Base-by-base conservation (phyloP, 2,888 invertebrate species). In the Theretra japonica region DNA sequence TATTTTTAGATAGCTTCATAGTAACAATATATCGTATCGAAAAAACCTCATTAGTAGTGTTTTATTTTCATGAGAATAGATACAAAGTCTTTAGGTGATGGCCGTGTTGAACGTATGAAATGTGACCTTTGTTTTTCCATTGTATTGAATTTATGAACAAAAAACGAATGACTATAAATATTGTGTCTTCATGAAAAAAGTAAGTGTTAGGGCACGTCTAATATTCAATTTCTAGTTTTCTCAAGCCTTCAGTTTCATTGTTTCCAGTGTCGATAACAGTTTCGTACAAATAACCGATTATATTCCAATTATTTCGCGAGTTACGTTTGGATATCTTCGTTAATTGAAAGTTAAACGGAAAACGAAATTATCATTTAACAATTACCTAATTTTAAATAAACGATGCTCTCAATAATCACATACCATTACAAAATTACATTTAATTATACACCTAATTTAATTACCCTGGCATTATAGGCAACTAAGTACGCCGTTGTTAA, bases 111-210 rank as follows among this genome's bases (percentile, higher is more conserved):
- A 41, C 33, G 21, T 8, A 21, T 41, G 15, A 11, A 11, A 41
- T 17, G 17, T 41, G 65, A 65, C 65, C 65, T 65, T 65, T 65
- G 65, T 48, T 7, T 48, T 17, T 48, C 23, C 17, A 65, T 48
- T 65, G 62, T 65, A 19, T 41, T 65, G 23, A 33, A 33, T 33
- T n/a, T 33, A 62, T 41, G 33, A 65, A 48, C n/a, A 30, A 60
- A 53, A 53, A 53, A n/a, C 17, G 19, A 6, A 17, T 53, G 17
- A 41, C 15, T 1, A 41, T 11, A 41, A 41, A 41, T 41, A 41
- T 41, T 41, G 1, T 41, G 11, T 41, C 41, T 41, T 41, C n/a
- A 53, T 53, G 53, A 53, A 15, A 53, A 19, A 53, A 53, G 1
- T n/a, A n/a, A 53, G 17, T 15, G 17, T 50, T n/a, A 41, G 41